A percentile compares a stretch with the other conserved stretches of the same genome.
Conservation (phyloP, 2,113 vertebrate genomes). For the Myotis brandtii region DNA sequence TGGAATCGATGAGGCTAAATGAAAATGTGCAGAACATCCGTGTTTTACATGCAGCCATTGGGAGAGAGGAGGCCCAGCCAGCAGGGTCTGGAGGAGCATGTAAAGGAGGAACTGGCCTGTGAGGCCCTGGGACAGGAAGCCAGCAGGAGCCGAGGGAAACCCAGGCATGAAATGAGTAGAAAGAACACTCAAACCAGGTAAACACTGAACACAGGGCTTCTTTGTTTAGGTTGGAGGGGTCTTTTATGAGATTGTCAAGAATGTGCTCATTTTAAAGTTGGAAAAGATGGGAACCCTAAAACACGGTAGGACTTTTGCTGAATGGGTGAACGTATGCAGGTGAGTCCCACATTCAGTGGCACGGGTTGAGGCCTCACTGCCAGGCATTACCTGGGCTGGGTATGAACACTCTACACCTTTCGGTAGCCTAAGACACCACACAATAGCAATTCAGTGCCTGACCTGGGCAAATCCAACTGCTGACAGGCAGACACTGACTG, state of each 20-base stretch:
- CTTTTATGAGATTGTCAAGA: not conserved
- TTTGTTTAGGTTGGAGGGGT: not conserved
- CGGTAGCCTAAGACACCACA: not conserved
- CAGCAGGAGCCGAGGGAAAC: not conserved
- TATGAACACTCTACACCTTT: not conserved
- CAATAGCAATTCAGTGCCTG: not conserved
- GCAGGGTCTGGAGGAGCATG: not conserved
- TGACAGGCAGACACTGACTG: not conserved
- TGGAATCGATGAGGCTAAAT: conserved; percentile 61
- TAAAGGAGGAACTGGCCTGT: not conserved
- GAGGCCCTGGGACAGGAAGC: not conserved
- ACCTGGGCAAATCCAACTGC: not conserved
- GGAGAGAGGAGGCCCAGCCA: not conserved
- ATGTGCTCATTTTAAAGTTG: not conserved
- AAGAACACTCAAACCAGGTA: not conserved
- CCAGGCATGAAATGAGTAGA: not conserved
- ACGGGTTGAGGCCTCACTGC: not conserved
- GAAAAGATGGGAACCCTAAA: not conserved
- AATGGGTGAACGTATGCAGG: not conserved
- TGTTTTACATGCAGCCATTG: conserved; percentile 18
- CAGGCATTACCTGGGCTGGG: not conserved
- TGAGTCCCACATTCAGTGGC: not conserved
- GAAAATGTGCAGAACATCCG: conserved; percentile 31
- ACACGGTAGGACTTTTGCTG: not conserved
- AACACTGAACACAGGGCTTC: fast-evolving